Evolutionary conservation across 1,140 invertebrate genomes (phyloP), one percentile per base, ranked within the genome.

Genomic region (Polypedilum vanderplanki): DNA sequence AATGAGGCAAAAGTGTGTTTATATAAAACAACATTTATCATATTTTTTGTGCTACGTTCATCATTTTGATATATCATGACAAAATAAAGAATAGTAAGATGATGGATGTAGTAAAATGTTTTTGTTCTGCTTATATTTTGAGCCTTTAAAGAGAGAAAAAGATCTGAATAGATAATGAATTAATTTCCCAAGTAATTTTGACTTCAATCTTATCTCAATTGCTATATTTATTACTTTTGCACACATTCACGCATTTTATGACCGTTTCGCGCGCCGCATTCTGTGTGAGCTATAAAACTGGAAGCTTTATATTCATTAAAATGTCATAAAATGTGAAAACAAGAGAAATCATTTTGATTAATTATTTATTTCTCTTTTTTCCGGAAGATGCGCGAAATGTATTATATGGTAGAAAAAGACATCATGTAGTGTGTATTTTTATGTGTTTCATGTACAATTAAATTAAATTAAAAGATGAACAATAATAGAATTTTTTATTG

Each of bases 231-330:
- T 57, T 12, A 57, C n/a, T 57, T 57, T 57, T n/a, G n/a, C 46
- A 57, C 46, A 57, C 46, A 57, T 57, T n/a, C 46, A 57, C n/a
- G 46, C n/a, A n/a, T 57, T 57, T 57, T 57, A 57, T 57, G 46
- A n/a, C 46, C 46, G n/a, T 57, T 57, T 57, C n/a, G 46, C n/a
- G 12, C 46, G 46, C 12, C 12, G 12, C 46, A 57, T 57, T 57
- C 15, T 57, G 46, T 57, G 65, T 9, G n/a, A 18, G 9, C 20
- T 17, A 22, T 70, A 70, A 70, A 70, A 22, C 7, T 70, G 17
- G 5, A 9, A 70, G 18, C 65, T 70, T 70, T 70, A 70, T 70
- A 70, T 70, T 70, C 65, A 70, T 70, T 70, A 70, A 70, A 70
- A 18, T 18, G 65, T 22, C 20, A 18, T 20, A 20, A 70, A 70